phyloP scores from a whole-genome alignment of 2,888 invertebrate species.

The Microdon myrmicae region DNA sequence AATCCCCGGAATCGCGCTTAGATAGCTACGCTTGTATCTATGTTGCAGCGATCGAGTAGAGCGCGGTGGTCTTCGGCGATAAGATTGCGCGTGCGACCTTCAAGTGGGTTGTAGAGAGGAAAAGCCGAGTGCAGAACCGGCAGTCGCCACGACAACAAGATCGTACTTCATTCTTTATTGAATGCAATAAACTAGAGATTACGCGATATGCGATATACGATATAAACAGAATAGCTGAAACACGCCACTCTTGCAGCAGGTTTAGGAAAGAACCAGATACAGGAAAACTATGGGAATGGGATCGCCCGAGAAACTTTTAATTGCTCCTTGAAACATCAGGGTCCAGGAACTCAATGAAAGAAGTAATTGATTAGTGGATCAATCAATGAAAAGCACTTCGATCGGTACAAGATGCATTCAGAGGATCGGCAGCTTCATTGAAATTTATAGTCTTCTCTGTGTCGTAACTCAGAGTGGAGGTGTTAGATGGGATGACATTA shows the following conservation, averaged over 20 bases:
- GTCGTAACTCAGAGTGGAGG: too few relatives aligned
- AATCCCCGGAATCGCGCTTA: too few relatives aligned
- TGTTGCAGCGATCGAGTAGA: too few relatives aligned
- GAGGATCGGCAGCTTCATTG: too few relatives aligned
- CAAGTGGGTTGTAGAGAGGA: constrained; percentile 36
- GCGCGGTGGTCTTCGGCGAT: constrained; percentile 35
- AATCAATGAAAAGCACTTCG: constrained; percentile 50
- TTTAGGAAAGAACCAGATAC: constrained; percentile 3
- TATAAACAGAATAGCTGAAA: constrained; percentile 44
- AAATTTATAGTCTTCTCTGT: too few relatives aligned
- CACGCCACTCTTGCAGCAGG: constrained; percentile 46
- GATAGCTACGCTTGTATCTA: constrained; percentile 31
- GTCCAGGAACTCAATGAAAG: too few relatives aligned
- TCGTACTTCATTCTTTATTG: constrained; percentile 48
- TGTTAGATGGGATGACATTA: too few relatives aligned
- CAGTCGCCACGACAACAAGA: constrained; percentile 40
- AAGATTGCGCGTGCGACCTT: constrained; percentile 50
- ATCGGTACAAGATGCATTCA: too few relatives aligned
- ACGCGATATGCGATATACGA: constrained; percentile 48
- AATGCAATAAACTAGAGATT: constrained; percentile 52
- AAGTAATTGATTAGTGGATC: constrained; percentile 50
- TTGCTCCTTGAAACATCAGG: constrained; percentile 3
- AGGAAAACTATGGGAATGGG: neutral
- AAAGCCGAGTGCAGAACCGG: constrained; percentile 2
- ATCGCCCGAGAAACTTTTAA: constrained; percentile 3